Evolutionary conservation across 2,113 vertebrate species (phyloP), one percentile per base, ranked within the genome.

Genomic region (Cebidichthys violaceus): DNA sequence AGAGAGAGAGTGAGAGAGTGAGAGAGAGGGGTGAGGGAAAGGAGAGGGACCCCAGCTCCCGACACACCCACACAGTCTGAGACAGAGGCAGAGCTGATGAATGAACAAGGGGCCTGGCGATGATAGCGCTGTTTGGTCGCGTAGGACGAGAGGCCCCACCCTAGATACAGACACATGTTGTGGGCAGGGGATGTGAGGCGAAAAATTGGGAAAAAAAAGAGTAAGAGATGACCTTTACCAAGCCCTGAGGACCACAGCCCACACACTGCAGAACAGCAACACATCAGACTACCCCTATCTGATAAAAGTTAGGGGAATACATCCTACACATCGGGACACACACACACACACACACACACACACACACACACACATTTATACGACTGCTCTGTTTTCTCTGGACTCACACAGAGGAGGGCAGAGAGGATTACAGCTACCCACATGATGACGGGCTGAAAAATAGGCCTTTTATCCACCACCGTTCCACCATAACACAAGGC

Each of bases 401-500:
- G 85, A 77, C 86, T 77, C 78, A 33, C 71, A 84, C 13, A 69
- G 76, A 93, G 82, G 84, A 83, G 86, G 77, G 84, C 71, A 77
- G 86, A 73, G 88, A 89, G 91, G 88, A 93, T 91, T 85, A 94
- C 84, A 29, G 69, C 84, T 84, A 76, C 91, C 93, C 93, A 92
- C 92, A 93, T 92, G 90, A 91, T 86, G 91, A 92, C 68, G 88
- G 84, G 79, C 86, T 87, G 88, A 93, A 92, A 94, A 89, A 93
- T 82, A 81, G 91, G 81, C 85, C 90, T 91, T 93, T 92, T 90
- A 90, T 92, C 88, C 86, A 27, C 66, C 86, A 79, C 82, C 88
- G 86, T 79, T 89, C 88, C 84, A 86, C 88, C 92, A 87, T 86
- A 85, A 86, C 90, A 88, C 88, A 89, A 90, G 71, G 84, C 87